Base-by-base conservation (phyloP, 2,888 invertebrate genomes). In the Stenodera caucasica region DNA sequence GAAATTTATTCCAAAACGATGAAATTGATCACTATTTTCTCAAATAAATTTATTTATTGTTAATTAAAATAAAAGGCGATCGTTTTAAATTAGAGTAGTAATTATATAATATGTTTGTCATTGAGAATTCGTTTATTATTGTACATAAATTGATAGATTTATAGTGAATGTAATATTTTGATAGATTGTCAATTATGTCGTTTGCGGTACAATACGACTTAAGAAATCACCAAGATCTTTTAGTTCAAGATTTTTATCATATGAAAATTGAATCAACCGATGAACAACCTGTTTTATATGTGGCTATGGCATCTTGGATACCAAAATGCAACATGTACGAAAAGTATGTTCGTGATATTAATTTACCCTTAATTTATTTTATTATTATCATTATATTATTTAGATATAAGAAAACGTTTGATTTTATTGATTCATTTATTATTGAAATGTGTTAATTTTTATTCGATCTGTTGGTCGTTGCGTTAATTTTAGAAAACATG, bases 281-380 rank as follows among this genome's bases (percentile, higher is more conserved):
- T 53, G 84, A 85, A 74, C 84, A 85, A 76, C 89, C 90, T 56
- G 86, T 89, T 69, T 84, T 90, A 66, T 90, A 90, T 81, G 85
- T 88, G 72, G 87, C 89, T 61, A 85, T 89, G 77, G 83, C 85
- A 81, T 88, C 88, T 73, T 90, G 90, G 90, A 88, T 89, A 76
- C 89, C 90, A 77, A 90, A 90, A 82, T 91, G 82, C 75, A 80
- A 81, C 72, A 77, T 79, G 77, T 77, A 76, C 57, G 60, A 72
- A 37, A 62, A 63, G 63, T 63, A 64, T 49, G 64, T 64, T 32
- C 6, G 45, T 21, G 26, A 4, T 26, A 26, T 26, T 26, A 26
- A 26, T 40, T 40, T 11, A 3, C 14, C 50, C 53, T 45, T 50
- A 49, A 26, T 51, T 55, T 45, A 57, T 18, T 49, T 54, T 37